Conservation (phyloP, 2,113 vertebrate species). For the Semicossyphus pulcher region DNA sequence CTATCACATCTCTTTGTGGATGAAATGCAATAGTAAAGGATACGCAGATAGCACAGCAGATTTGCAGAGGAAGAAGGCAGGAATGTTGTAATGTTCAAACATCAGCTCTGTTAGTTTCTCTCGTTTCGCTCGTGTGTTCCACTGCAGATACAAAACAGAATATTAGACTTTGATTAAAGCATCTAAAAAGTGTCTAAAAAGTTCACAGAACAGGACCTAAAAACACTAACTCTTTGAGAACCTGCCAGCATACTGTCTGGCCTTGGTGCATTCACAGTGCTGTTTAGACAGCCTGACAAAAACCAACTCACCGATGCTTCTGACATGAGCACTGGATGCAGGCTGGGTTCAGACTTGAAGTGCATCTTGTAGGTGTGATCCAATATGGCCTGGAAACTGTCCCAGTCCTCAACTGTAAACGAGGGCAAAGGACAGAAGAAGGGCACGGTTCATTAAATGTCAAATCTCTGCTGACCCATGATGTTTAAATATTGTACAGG, state of each 20-base stretch:
- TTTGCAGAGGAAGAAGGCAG: conserved; percentile 99
- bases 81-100: conserved; percentile 99
- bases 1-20: not conserved
- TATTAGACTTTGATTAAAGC: too few relatives aligned
- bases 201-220: too few relatives aligned
- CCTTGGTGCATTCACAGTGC: not conserved
- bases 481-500: not conserved
- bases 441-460: not conserved
- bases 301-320: conserved; percentile 92
- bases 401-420: conserved; percentile 97
- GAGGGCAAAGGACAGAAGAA: conserved; percentile 21
- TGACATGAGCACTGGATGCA: conserved; percentile 99
- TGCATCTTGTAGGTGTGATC: conserved; percentile 99
- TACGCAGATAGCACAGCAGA: conserved; percentile 98
- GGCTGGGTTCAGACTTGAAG: conserved; percentile 96
- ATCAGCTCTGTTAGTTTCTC: conserved; percentile 98
- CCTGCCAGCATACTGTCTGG: too few relatives aligned
- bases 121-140: conserved; percentile 98
- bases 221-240: too few relatives aligned
- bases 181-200: too few relatives aligned
- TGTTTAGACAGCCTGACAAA: not conserved
- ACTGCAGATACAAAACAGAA: conserved; percentile 81
- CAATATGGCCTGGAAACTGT: conserved; percentile 98
- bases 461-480: not conserved
- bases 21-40: conserved; percentile 78